Evolutionary conservation across 2,888 invertebrate species (phyloP).

Genomic region (Epicampocera succincta): DNA sequence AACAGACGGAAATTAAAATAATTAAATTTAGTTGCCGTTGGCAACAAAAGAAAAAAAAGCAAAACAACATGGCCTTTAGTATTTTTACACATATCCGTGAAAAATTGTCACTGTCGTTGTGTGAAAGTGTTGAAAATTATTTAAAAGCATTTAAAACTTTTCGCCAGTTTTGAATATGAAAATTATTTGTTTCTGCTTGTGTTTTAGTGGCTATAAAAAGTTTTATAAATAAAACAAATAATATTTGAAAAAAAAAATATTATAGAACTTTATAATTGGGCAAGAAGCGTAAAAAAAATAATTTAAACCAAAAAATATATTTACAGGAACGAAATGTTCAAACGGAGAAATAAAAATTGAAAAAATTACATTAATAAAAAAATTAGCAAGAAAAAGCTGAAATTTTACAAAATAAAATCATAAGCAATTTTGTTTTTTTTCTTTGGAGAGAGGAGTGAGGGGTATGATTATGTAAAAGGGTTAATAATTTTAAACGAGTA

Average conservation of each 20-base stretch:
- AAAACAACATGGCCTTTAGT: not conserved
- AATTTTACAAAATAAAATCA: too few relatives aligned
- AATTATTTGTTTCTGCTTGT: conserved; percentile 1
- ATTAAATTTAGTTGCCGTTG: conserved; percentile 30
- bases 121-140: conserved; percentile 11
- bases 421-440: too few relatives aligned
- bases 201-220: conserved; percentile 7
- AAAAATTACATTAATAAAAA: too few relatives aligned
- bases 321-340: not conserved
- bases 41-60: not conserved
- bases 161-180: conserved; percentile 1
- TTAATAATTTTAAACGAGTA: too few relatives aligned
- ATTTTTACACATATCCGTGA: not conserved
- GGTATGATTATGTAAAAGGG: too few relatives aligned
- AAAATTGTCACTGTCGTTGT: not conserved
- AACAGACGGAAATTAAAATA: conserved; percentile 38
- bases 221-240: conserved; percentile 5
- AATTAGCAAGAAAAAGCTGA: too few relatives aligned
- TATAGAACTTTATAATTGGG: conserved; percentile 6
- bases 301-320: conserved; percentile 16
- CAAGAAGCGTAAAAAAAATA: conserved; percentile 13
- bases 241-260: not conserved
- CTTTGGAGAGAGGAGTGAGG: too few relatives aligned
- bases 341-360: not conserved
- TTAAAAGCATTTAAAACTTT: conserved; percentile 40